Evolutionary conservation across 2,888 invertebrate species (phyloP).

Genomic region (Morinoia aosen): DNA sequence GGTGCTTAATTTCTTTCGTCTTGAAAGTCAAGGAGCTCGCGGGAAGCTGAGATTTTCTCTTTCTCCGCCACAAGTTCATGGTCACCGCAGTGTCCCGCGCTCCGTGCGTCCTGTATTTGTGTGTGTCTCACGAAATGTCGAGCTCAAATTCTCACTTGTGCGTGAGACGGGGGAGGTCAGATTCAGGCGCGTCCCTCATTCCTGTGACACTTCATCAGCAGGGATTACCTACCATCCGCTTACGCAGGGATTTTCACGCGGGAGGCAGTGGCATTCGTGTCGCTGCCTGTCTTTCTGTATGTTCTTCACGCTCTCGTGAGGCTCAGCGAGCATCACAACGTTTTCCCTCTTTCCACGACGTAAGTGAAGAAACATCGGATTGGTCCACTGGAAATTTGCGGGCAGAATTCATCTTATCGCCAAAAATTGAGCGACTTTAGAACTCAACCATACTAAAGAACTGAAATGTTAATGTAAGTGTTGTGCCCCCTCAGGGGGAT

Average conservation of each 20-base stretch:
- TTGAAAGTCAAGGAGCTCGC: constrained; percentile 3
- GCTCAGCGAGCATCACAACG: background rate
- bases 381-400: background rate
- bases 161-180: background rate
- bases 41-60: background rate
- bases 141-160: background rate
- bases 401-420: background rate
- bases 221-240: background rate
- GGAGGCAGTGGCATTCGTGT: background rate
- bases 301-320: background rate
- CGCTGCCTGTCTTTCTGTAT: background rate
- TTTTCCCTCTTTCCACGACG: background rate
- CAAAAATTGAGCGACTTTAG: background rate
- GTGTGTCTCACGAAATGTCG: background rate
- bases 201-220: background rate
- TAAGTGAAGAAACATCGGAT: background rate
- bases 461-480: background rate
- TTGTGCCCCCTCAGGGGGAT: background rate
- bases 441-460: background rate
- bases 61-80: background rate
- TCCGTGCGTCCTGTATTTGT: background rate
- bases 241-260: background rate
- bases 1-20: background rate
- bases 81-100: background rate
- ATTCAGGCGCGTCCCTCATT: background rate